Evolutionary conservation across 30 jellyfish, hydroid and myxozoan genomes (phyloP), one percentile per base, ranked within the genome.

Genomic region (Aurelia coerulea): DNA sequence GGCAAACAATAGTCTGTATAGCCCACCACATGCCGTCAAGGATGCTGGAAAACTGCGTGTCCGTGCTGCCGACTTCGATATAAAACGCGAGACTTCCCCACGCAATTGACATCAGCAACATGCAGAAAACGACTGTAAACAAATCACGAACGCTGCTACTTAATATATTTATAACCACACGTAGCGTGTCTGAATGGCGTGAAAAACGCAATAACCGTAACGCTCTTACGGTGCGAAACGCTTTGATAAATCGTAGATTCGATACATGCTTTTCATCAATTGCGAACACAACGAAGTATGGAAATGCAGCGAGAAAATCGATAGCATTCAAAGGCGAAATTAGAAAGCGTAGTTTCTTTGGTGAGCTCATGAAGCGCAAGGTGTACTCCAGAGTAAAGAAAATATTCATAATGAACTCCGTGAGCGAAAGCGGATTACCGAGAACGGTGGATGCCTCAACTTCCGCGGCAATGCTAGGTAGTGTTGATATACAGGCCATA

Each of bases 21-120:
- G 95, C 95, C 97, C 97, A 90, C 97, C 97, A 90, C 95, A 90
- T 79, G 0, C 90, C 91, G 68, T 90, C 88, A 10, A 90, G 95
- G 35, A 90, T 90, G 78, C 97, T 90, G 16, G 29, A 37, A 62
- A 90, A 90, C 74, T 71, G 86, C 34, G 95, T 67, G 18, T 46
- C 59, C 49, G 41, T 75, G 54, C 73, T 72, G 31, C 90, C 92
- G 51, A 42, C 78, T 78, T 90, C 97, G 62, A 83, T 62, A 80
- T 74, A 90, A 42, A 17, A 90, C 62, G 91, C 88, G 17, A 90
- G 82, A 58, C 95, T 85, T 13, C 90, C 97, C 88, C 97, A 68
- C 18, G 80, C 78, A 10, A 81, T 72, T 3, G 90, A 72, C 87
- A 81, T 83, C 0, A 90, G 33, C 17, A 90, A 76, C 92, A 90